phyloP scores from a whole-genome alignment of 2,797 vertebrate species.

The Sebastes iracundus region DNA sequence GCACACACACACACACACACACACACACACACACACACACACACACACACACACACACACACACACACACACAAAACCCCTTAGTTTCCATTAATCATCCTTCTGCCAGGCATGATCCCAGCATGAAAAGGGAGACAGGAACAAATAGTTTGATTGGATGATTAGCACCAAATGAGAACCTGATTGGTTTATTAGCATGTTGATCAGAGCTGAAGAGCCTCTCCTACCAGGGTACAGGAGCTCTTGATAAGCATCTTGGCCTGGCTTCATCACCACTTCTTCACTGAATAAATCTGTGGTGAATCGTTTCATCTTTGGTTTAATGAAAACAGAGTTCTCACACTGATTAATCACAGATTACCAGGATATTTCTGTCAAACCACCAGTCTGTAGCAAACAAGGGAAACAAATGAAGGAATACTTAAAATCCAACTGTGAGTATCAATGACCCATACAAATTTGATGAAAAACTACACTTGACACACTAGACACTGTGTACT shows the following conservation, averaged over 20 bases:
- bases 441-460: neutral
- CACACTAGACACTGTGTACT: no score
- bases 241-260: slow-evolving; percentile 21
- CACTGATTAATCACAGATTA: slow-evolving; percentile 13
- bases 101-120: slow-evolving; percentile 40
- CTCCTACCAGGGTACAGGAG: slow-evolving; percentile 14
- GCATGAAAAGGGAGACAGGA: slow-evolving; percentile 51
- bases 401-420: neutral
- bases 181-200: slow-evolving; percentile 72
- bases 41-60: neutral
- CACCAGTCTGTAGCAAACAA: neutral
- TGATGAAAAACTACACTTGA: neutral
- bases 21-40: neutral
- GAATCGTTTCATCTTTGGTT: slow-evolving; percentile 2
- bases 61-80: neutral
- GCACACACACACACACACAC: neutral
- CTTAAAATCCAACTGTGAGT: neutral
- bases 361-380: slow-evolving; percentile 16
- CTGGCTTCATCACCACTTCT: slow-evolving; percentile 22
- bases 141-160: slow-evolving; percentile 73
- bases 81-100: slow-evolving; percentile 34
- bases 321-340: slow-evolving; percentile 12
- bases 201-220: slow-evolving; percentile 60
- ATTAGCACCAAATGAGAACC: slow-evolving; percentile 60
- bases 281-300: slow-evolving; percentile 10